A percentile compares a stretch with the other conserved stretches of the same genome.
Evolutionary conservation across 2,113 vertebrate genomes (phyloP).

Genomic region (Pedionomus torquatus): DNA sequence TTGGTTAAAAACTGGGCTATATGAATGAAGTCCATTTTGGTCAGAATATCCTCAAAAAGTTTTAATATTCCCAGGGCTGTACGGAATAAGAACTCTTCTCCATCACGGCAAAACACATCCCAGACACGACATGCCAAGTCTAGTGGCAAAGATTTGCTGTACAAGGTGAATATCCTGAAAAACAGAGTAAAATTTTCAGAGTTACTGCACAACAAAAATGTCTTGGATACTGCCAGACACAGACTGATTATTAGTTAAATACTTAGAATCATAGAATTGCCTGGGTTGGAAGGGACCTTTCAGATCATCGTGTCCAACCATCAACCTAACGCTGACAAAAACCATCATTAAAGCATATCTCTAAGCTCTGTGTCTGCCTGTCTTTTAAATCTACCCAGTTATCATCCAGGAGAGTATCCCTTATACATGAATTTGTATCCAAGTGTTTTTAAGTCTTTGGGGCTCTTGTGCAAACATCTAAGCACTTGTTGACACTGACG

Average conservation of each 20-base stretch:
- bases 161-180: slow-evolving; percentile 94
- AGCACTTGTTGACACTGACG: background rate
- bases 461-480: background rate
- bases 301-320: no score
- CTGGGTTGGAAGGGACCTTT: no score
- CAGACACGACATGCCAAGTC: slow-evolving; percentile 95
- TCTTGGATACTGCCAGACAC: background rate
- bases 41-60: slow-evolving; percentile 90
- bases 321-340: no score
- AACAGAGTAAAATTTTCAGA: background rate
- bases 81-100: slow-evolving; percentile 95
- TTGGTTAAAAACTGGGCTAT: slow-evolving; percentile 95
- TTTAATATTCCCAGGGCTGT: slow-evolving; percentile 90
- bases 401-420: background rate
- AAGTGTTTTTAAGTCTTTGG: background rate
- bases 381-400: background rate
- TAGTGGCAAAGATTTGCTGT: slow-evolving; percentile 92
- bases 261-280: background rate
- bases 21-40: slow-evolving; percentile 96
- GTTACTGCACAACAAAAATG: background rate
- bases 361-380: no score
- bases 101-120: slow-evolving; percentile 95
- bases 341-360: no score
- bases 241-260: background rate
- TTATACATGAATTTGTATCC: background rate